Conservation (phyloP, 2,113 vertebrate species). For the Sapajus apella region DNA sequence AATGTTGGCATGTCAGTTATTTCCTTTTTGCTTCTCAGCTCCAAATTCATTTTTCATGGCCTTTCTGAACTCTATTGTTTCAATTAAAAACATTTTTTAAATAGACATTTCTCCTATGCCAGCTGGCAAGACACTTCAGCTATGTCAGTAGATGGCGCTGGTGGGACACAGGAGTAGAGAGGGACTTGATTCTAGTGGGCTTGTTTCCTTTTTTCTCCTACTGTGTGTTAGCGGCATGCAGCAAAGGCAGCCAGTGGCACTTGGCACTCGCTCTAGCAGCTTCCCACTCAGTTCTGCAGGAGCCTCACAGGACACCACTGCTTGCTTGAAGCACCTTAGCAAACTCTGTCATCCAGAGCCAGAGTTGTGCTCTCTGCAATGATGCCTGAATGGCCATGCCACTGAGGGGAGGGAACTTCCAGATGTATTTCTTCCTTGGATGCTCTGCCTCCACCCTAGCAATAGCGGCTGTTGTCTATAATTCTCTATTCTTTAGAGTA, state of each 20-base stretch:
- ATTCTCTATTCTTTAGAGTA: background rate
- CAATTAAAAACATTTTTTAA: background rate
- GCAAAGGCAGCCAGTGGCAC: background rate
- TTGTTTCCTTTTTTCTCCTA: background rate
- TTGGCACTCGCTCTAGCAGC: background rate
- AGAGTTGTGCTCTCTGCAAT: background rate
- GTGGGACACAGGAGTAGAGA: background rate
- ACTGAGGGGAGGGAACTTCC: background rate
- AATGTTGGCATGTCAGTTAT: background rate
- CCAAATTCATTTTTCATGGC: background rate
- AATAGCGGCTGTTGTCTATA: background rate
- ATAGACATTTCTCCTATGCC: background rate
- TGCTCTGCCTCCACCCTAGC: background rate
- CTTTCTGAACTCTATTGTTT: background rate
- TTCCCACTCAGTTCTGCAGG: background rate
- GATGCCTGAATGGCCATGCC: background rate
- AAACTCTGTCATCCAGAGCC: background rate
- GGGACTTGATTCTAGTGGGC: background rate
- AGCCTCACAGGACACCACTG: background rate
- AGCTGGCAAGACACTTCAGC: background rate
- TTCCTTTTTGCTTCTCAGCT: background rate
- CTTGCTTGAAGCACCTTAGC: background rate
- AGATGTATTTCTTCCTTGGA: background rate
- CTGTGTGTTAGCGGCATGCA: background rate
- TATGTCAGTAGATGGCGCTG: conserved; percentile 44